phyloP scores from a whole-genome alignment of 2,113 vertebrate species.

The Baryphthengus martii region DNA sequence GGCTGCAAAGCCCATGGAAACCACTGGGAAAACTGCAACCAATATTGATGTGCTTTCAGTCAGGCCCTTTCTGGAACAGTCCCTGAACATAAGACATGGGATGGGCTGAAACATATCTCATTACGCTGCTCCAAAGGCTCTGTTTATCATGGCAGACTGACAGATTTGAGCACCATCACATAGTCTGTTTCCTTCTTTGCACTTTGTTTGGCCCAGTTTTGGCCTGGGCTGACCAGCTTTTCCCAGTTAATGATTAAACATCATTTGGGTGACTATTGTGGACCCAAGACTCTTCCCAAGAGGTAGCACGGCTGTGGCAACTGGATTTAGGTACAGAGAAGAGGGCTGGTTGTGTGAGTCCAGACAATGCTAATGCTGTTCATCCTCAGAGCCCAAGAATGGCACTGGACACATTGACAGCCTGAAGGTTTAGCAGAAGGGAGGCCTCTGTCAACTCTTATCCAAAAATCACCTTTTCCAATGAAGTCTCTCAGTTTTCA shows the following conservation, averaged over 20 bases:
- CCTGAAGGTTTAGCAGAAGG: neutral
- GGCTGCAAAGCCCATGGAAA: neutral
- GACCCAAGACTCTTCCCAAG: neutral
- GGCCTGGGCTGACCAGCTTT: neutral
- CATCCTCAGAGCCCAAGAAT: neutral
- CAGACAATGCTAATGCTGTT: neutral
- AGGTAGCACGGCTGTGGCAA: neutral
- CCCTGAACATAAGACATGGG: neutral
- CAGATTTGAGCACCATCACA: neutral
- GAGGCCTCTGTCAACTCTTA: neutral
- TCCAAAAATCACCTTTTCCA: neutral
- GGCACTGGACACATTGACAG: neutral
- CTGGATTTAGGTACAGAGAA: neutral
- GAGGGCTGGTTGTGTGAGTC: neutral
- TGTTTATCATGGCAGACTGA: neutral
- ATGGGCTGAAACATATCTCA: neutral
- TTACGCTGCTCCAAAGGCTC: neutral
- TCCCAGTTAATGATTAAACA: neutral
- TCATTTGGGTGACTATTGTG: neutral
- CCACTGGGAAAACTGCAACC: slow-evolving; percentile 2
- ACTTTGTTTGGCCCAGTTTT: neutral
- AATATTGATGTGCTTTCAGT: slow-evolving; percentile 20
- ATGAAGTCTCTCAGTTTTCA: neutral
- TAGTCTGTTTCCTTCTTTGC: neutral
- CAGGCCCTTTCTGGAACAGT: neutral